Conservation (phyloP, 2,797 vertebrate genomes). For the Pagetopsis macropterus region DNA sequence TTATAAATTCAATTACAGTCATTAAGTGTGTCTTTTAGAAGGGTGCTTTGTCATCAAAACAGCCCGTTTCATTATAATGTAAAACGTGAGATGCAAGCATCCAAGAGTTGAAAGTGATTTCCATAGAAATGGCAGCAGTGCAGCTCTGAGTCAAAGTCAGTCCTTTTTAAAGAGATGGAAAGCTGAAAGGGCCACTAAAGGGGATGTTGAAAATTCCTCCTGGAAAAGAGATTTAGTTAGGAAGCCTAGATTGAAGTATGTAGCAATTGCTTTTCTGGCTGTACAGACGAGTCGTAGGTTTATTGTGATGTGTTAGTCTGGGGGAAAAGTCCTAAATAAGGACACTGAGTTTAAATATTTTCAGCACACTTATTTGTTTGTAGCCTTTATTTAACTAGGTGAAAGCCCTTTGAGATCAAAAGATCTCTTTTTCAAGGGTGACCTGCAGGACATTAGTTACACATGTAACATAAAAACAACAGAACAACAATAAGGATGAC, state of each 20-base stretch:
- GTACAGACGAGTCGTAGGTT: slow-evolving; percentile 3
- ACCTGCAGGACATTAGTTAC: no score
- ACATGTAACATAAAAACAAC: no score
- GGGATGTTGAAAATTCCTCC: not conserved
- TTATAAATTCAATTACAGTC: slow-evolving; percentile 67
- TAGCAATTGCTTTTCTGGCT: slow-evolving; percentile 7
- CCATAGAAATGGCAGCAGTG: slow-evolving; percentile 46
- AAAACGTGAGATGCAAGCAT: slow-evolving; percentile 49
- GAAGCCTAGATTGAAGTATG: slow-evolving; percentile 16
- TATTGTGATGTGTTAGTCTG: not conserved
- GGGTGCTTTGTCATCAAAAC: slow-evolving; percentile 67
- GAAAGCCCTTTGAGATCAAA: no score
- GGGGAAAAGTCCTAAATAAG: slow-evolving; percentile 9
- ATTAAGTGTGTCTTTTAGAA: slow-evolving; percentile 61
- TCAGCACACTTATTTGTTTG: not conserved
- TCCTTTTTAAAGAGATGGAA: slow-evolving; percentile 33
- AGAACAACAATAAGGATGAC: no score
- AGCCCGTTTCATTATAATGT: slow-evolving; percentile 52
- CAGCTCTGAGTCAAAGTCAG: slow-evolving; percentile 31
- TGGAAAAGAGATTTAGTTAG: slow-evolving; percentile 6
- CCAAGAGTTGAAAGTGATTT: slow-evolving; percentile 46
- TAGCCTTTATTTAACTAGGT: no score
- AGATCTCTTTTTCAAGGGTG: no score
- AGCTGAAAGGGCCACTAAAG: slow-evolving; percentile 9
- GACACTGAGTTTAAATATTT: slow-evolving; percentile 22